phyloP scores from a whole-genome alignment of 2,797 vertebrate genomes.

The Takifugu rubripes region DNA sequence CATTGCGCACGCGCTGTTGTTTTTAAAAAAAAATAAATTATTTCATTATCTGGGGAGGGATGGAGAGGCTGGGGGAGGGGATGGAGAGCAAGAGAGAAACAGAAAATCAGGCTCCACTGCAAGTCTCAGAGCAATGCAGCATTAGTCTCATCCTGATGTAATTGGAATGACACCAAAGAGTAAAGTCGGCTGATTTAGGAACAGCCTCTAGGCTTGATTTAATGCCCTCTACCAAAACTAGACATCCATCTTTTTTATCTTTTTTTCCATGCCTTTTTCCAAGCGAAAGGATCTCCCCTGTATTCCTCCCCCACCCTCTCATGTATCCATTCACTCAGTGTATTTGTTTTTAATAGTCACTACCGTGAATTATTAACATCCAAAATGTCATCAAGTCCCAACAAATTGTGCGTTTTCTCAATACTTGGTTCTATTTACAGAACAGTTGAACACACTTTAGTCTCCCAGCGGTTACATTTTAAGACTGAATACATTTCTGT shows the following conservation, averaged over 20 bases:
- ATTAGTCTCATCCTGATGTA: constrained; percentile 73
- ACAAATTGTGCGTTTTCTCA: constrained; percentile 22
- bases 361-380: constrained; percentile 35
- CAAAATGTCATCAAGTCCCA: constrained; percentile 30
- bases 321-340: constrained; percentile 35
- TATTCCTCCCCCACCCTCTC: constrained; percentile 49
- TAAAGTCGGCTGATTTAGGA: constrained; percentile 72
- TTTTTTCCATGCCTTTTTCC: constrained; percentile 37
- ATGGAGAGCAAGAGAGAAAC: constrained; percentile 43
- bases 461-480: constrained; percentile 33
- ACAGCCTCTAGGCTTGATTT: constrained; percentile 73
- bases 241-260: constrained; percentile 69
- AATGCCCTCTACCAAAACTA: constrained; percentile 73
- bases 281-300: constrained; percentile 16
- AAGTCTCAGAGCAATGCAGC: constrained; percentile 61
- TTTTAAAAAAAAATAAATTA: constrained; percentile 65
- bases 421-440: constrained; percentile 34
- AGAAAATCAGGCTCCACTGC: constrained; percentile 64
- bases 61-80: constrained; percentile 32
- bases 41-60: constrained; percentile 66
- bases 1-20: constrained; percentile 58
- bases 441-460: constrained; percentile 29
- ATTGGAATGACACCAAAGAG: constrained; percentile 75
- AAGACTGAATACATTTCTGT: constrained; percentile 15
- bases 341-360: constrained; percentile 52